A percentile compares a stretch with the other conserved stretches of the same genome.
Evolutionary conservation across 2,113 vertebrate genomes (phyloP).

Genomic region (Grus americana): DNA sequence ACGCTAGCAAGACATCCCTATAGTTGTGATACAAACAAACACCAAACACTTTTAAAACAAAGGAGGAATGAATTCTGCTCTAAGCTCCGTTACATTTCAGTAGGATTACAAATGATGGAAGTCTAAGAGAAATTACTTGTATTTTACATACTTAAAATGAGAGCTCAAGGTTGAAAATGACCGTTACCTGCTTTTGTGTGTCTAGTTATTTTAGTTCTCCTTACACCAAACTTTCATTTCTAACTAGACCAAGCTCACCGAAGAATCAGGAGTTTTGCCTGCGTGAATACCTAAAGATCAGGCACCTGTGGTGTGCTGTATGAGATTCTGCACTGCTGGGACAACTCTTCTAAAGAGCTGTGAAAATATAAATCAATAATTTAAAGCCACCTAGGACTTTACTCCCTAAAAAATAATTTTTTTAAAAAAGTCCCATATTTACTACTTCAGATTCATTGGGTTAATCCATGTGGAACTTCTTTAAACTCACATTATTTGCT

Average conservation of each 20-base stretch:
- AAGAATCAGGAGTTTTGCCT: not conserved
- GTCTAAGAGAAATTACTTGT: not conserved
- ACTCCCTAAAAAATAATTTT: not conserved
- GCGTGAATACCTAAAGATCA: not conserved
- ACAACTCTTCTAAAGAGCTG: not conserved
- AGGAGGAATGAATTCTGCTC: not conserved
- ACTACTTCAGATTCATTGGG: not conserved
- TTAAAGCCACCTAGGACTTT: not conserved
- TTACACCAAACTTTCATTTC: not conserved
- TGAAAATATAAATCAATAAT: not conserved
- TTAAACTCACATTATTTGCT: not conserved
- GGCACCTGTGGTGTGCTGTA: not conserved
- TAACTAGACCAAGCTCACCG: not conserved
- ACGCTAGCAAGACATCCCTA: not conserved
- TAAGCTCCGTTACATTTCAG: not conserved
- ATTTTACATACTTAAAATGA: not conserved
- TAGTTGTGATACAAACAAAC: not conserved
- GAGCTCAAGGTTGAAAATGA: not conserved
- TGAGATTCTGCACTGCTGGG: not conserved
- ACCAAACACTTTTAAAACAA: not conserved
- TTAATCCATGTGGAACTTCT: not conserved
- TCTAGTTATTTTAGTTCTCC: not conserved
- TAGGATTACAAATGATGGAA: not conserved
- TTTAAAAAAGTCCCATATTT: not conserved
- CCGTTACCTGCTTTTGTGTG: not conserved